Conservation (phyloP, 2,113 vertebrate genomes). For the Atherinomorus stipes region DNA sequence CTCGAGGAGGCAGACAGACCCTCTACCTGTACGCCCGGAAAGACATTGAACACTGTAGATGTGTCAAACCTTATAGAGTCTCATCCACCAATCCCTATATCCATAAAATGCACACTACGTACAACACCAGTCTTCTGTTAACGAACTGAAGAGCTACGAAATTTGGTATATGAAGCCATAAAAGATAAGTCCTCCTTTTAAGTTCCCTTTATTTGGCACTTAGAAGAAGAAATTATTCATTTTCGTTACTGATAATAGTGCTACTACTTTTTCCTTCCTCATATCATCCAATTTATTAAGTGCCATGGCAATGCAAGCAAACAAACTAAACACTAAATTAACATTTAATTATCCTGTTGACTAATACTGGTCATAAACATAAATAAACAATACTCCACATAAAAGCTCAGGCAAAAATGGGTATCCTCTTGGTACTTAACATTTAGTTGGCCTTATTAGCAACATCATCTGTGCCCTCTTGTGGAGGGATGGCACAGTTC, state of each 20-base stretch:
- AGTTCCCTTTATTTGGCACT: no score
- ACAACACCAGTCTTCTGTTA: background rate
- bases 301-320: background rate
- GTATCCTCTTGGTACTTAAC: slow-evolving; percentile 40
- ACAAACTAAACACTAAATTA: background rate
- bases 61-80: background rate
- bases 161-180: background rate
- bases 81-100: background rate
- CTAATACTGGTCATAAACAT: background rate
- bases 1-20: background rate
- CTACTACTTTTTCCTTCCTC: background rate
- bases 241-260: background rate
- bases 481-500: slow-evolving; percentile 77
- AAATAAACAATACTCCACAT: background rate
- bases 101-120: background rate
- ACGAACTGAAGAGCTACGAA: background rate
- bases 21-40: background rate
- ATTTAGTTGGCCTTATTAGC: slow-evolving; percentile 20
- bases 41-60: background rate
- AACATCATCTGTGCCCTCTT: slow-evolving; percentile 81
- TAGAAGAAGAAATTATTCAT: no score
- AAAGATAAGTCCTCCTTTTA: no score
- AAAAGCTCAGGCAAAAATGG: slow-evolving; percentile 13
- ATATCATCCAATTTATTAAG: background rate
- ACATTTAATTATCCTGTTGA: background rate